phyloP scores from a whole-genome alignment of 2,888 invertebrate genomes.

The Heliconius aoede region DNA sequence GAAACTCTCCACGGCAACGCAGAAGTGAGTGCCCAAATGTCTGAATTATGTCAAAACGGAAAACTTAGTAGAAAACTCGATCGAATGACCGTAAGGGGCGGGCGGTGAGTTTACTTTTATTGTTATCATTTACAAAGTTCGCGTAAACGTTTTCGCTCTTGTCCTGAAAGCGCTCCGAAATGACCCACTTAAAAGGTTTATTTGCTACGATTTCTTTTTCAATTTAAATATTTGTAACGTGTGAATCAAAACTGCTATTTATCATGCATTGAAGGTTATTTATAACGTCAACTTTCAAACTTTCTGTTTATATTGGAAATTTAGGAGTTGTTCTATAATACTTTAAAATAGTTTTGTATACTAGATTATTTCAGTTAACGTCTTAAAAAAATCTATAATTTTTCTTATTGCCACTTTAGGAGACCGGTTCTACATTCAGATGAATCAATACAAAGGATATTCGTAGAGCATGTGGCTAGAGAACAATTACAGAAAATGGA shows the following conservation, averaged over 20 bases:
- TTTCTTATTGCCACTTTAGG: slow-evolving; percentile 54
- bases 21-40: slow-evolving; percentile 66
- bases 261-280: not conserved
- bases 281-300: not conserved
- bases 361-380: too few relatives aligned
- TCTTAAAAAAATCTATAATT: not conserved
- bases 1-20: slow-evolving; percentile 64
- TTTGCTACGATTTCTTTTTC: not conserved
- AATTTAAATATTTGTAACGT: slow-evolving; percentile 5
- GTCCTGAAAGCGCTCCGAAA: slow-evolving; percentile 13
- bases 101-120: slow-evolving; percentile 58
- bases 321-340: too few relatives aligned
- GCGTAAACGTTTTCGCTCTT: slow-evolving; percentile 24
- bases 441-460: slow-evolving; percentile 74
- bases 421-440: slow-evolving; percentile 75
- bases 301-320: not conserved
- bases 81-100: slow-evolving; percentile 65
- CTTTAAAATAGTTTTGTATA: not conserved
- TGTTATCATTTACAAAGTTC: slow-evolving; percentile 28
- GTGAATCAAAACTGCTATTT: not conserved
- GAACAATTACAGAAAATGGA: slow-evolving; percentile 73
- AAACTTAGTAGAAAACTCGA: slow-evolving; percentile 70
- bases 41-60: slow-evolving; percentile 74
- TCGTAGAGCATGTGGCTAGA: slow-evolving; percentile 74
- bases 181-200: slow-evolving; percentile 16